Conservation (phyloP, 2,113 vertebrate genomes). For the Rhea americana region DNA sequence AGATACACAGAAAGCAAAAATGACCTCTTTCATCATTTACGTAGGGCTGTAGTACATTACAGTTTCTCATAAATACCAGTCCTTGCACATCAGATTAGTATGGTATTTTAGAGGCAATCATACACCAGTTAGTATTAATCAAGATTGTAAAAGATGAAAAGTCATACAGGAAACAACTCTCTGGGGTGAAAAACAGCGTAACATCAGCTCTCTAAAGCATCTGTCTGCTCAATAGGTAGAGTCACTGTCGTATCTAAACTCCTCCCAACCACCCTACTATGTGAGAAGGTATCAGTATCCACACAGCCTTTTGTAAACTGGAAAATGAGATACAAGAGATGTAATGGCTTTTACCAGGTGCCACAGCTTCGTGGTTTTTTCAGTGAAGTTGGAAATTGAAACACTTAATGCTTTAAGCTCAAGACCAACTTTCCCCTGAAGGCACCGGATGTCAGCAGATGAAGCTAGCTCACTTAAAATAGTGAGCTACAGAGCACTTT, state of each 20-base stretch:
- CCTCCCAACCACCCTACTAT: background rate
- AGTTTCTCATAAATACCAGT: background rate
- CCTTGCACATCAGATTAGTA: background rate
- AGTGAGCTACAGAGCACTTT: background rate
- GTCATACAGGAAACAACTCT: background rate
- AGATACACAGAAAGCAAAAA: background rate
- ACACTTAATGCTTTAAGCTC: background rate
- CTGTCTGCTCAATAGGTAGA: background rate
- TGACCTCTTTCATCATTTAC: background rate
- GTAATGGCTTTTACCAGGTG: background rate
- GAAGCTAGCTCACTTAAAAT: background rate
- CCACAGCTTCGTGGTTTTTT: background rate
- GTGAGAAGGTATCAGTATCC: background rate
- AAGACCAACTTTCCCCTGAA: background rate
- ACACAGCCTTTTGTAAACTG: background rate
- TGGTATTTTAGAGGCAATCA: background rate
- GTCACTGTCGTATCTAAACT: background rate
- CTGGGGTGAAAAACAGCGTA: background rate
- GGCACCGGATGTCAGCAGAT: background rate
- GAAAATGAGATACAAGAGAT: background rate
- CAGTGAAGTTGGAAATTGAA: background rate
- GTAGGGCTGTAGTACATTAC: background rate
- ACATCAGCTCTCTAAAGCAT: background rate
- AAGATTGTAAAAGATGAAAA: conserved; percentile 22
- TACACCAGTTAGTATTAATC: conserved; percentile 29